Conservation (phyloP, 2,797 vertebrate species). For the Decapterus maruadsi region DNA sequence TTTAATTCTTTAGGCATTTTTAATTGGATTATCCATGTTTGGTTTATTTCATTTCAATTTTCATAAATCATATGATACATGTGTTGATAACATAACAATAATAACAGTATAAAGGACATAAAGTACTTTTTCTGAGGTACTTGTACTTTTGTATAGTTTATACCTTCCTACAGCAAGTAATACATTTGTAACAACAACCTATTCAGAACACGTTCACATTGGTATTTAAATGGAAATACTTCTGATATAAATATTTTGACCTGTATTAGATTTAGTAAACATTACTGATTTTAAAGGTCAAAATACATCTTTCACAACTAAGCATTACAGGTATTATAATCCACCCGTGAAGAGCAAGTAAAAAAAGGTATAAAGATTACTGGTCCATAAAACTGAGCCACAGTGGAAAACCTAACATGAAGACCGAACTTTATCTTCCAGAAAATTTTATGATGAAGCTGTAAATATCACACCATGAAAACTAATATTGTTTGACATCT, state of each 20-base stretch:
- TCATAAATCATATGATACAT: neutral
- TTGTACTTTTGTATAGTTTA: neutral
- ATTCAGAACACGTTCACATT: neutral
- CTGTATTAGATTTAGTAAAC: neutral
- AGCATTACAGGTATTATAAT: conserved; percentile 5
- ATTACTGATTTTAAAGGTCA: neutral
- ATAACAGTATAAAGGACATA: neutral
- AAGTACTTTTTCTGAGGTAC: neutral
- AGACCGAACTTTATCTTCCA: conserved; percentile 29
- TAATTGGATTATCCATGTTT: neutral
- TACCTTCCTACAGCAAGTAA: neutral
- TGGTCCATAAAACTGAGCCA: conserved; percentile 23
- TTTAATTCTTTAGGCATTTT: neutral
- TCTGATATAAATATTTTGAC: neutral
- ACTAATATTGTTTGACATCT: conserved; percentile 20
- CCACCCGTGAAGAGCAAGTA: conserved; percentile 1
- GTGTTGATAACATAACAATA: too few species aligned
- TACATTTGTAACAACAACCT: neutral
- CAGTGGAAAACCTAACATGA: conserved; percentile 29
- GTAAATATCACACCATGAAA: conserved; percentile 38
- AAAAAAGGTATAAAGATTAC: conserved; percentile 3
- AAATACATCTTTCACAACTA: neutral
- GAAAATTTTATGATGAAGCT: conserved; percentile 28
- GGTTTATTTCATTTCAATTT: neutral
- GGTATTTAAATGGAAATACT: too few species aligned